A percentile compares a stretch with the other conserved stretches of the same genome.
Conservation (phyloP, 1,140 invertebrate genomes). For the Drosophila bipectinata region DNA sequence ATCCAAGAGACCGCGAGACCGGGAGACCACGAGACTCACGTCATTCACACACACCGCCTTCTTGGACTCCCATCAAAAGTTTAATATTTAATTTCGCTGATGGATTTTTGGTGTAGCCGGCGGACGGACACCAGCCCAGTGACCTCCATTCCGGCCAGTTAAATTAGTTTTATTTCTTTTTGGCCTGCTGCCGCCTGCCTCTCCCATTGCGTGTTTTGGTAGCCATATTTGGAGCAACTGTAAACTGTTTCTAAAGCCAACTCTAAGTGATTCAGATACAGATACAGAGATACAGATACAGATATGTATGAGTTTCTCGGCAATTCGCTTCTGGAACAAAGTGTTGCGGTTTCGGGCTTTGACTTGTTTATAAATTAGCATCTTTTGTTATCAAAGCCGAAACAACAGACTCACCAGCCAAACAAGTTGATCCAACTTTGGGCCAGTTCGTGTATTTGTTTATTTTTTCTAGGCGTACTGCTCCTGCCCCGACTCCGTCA, state of each 20-base stretch:
- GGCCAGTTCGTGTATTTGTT: background rate
- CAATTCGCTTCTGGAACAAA: constrained; percentile 20
- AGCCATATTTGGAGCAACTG: constrained; percentile 40
- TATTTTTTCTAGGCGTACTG: constrained; percentile 32
- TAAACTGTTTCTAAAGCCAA: constrained; percentile 45
- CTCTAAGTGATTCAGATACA: constrained; percentile 12
- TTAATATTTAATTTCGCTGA: constrained; percentile 71
- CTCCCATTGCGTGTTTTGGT: constrained; percentile 53
- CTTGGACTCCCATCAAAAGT: constrained; percentile 40
- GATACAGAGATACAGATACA: too few relatives aligned
- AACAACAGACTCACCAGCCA: constrained; percentile 1
- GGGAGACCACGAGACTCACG: constrained; percentile 18
- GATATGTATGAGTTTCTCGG: background rate
- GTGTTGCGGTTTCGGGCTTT: constrained; percentile 42
- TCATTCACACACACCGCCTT: constrained; percentile 26
- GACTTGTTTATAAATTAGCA: constrained; percentile 50
- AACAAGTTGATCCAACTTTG: constrained; percentile 5
- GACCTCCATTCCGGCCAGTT: constrained; percentile 46
- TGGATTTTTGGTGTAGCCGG: constrained; percentile 39
- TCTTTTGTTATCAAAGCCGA: constrained; percentile 68
- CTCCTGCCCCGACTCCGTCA: background rate
- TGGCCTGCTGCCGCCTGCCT: constrained; percentile 20
- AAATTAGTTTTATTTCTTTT: constrained; percentile 39
- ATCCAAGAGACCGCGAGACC: constrained; percentile 11
- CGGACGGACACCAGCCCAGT: constrained; percentile 37